Percentiles rank a stretch among this genome's conserved stretches.
Evolutionary conservation across 1,140 invertebrate genomes (phyloP).

Genomic region (Dreissena rostriformis): DNA sequence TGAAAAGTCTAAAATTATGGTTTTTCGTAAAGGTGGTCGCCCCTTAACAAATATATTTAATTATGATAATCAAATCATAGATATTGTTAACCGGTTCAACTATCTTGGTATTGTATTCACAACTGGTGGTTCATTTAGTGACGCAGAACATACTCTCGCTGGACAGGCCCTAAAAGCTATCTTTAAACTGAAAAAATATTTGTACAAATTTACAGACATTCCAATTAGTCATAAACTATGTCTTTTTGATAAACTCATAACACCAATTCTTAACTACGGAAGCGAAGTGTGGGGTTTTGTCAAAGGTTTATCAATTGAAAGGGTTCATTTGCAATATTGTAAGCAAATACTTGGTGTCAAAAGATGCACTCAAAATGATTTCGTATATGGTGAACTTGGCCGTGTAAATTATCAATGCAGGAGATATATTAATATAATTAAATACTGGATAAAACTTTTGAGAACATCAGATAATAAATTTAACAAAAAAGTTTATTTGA

Average conservation of each 20-base stretch:
- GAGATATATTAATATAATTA: background rate
- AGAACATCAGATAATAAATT: constrained; percentile 1
- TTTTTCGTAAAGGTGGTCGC: constrained; percentile 5
- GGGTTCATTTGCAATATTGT: constrained; percentile 6
- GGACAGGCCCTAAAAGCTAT: background rate
- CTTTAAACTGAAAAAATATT: background rate
- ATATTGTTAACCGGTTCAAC: background rate
- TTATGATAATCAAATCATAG: background rate
- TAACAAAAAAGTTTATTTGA: no score
- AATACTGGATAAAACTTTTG: constrained; percentile 1
- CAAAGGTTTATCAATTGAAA: no score
- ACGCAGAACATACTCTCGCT: background rate
- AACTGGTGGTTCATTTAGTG: background rate
- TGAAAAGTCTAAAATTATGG: constrained; percentile 3
- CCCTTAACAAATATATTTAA: background rate
- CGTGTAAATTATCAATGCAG: background rate
- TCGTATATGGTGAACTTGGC: constrained; percentile 3
- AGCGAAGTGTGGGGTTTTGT: background rate
- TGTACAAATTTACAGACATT: background rate
- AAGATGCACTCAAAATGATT: background rate
- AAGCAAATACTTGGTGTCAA: background rate
- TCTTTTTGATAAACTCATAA: constrained; percentile 14
- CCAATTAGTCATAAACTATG: background rate
- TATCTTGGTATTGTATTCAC: constrained; percentile 1
- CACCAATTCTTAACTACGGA: background rate